Base-by-base conservation (phyloP, 2,113 vertebrate species). In the Pollimyrus isidori region DNA sequence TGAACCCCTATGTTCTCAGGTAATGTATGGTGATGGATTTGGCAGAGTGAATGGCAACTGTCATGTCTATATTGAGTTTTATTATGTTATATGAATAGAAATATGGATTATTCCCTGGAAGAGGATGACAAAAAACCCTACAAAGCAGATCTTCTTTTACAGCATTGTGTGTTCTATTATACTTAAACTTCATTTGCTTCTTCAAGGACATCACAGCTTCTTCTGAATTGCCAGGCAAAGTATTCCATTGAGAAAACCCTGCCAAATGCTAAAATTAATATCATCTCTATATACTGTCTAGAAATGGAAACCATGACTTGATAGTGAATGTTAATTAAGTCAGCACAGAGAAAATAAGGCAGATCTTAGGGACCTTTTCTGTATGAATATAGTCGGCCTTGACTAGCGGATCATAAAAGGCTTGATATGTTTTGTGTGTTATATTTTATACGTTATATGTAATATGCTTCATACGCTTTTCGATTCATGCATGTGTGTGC, bases 261-360 rank as follows among this genome's bases (percentile, higher is more conserved):
- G 76, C 10, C 35, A 82, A 82, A 82, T 39, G 39, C 13, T 45
- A 21, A 45, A 82, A 82, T 45, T 45, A 82, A 39, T 42, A 39
- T 82, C 15, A 82, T 19, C 76, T 82, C 42, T 39, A 45, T 82
- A 21, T 19, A 45, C 15, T 82, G 35, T 82, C 35, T 82, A 45
- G 13, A 82, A 39, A 82, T 82, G 76, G 76, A 82, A 39, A 17
- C 76, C 42, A 82, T 45, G 39, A 45, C 76, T 82, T 82, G 15
- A 82, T 39, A 42, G 76, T 82, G 39, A 82, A 82, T 45, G 76
- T 19, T 82, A 82, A 82, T 82, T 82, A 82, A 82, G 76, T 82
- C 76, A 82, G 42, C 17, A 39, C 76, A 19, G 39, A 45, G 42
- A 82, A 82, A 82, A 82, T 82, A 82, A 82, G 7, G 39, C 19